Evolutionary conservation across 2,888 invertebrate genomes (phyloP), one percentile per base, ranked within the genome.

Genomic region (Celastrina argiolus): DNA sequence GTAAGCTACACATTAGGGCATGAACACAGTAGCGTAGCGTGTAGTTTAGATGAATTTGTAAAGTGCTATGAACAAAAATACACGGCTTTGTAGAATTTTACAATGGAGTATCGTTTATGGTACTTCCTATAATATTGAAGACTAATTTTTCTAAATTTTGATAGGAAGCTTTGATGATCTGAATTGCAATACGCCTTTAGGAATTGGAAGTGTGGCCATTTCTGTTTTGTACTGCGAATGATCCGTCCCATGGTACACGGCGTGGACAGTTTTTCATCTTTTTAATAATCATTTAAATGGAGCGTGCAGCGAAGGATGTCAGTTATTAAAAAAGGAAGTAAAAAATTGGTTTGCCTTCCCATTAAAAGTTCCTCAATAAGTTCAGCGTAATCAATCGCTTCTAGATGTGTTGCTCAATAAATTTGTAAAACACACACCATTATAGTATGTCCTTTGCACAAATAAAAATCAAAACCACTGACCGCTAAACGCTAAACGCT

Each of bases 171-270:
- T 61, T 39, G 61, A 61, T 61, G 61, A 61, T 61, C 61, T 61
- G 61, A 56, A 56, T 36, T 12, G 34, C 34, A 39, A 61, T 39
- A 22, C 22, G 61, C 34, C 61, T 18, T 36, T 61, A 61, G 61
- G 61, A 61, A 61, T 61, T 39, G 61, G 36, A 61, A 39, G 28
- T 14, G 6, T 16, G 58, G 31, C 58, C 58, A 58, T 58, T 39
- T 31, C 51, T 18, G 16, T 59, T 31, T 34, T 61, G 61, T 36
- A 22, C 34, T 36, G 34, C 22, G 18, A 74, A 74, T 77, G 79
- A 78, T 84, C 87, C 86, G 85, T 87, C 87, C 86, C 83, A 83
- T 82, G 83, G 83, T 85, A 84, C 84, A 81, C 39, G 39, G 18
- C 18, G 14, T 61, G 22, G 39, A 39, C 36, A 61, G 8, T 12